Base-by-base conservation (phyloP, 2,113 vertebrate species). In the Lepus europaeus region DNA sequence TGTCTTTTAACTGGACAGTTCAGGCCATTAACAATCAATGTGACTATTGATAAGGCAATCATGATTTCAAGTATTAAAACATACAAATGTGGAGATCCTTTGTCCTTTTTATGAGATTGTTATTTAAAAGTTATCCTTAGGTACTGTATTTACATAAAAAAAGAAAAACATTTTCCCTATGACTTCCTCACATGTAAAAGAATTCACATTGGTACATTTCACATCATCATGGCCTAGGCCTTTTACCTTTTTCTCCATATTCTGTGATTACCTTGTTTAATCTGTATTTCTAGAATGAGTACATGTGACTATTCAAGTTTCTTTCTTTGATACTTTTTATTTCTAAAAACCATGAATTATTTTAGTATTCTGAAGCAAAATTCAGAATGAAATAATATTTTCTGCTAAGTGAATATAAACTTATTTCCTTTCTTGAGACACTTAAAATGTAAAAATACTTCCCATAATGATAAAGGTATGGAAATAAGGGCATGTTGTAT, bases 51-150 rank as follows among this genome's bases (percentile, higher is more conserved):
- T 36, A 36, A 36, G 33, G 33, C 80, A 83, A 70, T 74, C n/a
- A 78, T 11, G 49, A 9, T 12, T 89, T 66, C 19, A 11, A 59
- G 9, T 77, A 68, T 70, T 59, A 74, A 95, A 76, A 13, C n/a
- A 83, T 45, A 64, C 14, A 61, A 92, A 85, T 45, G 56, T 68
- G 12, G 20, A 82, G 79, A 92, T 63, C 8, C n/a, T n/a, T 9
- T 39, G 9, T 45, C 14, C 61, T 39, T 78, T 7, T 82, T 74
- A 11, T 89, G 39, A 64, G n/a, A n/a, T 53, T 80, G 16, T 53
- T 88, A 81, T 72, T 90, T 88, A 91, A 88, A 77, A 36, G 20
- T 59, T 93, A 76, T 76, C 81, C 11, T 72, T 53, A 76, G 92
- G 53, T 51, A 79, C 16, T 82, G 22, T 19, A 77, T 53, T 78